A percentile compares a stretch with the other conserved stretches of the same genome.
Conservation (phyloP, 2,888 invertebrate species). For the Neria commutata region DNA sequence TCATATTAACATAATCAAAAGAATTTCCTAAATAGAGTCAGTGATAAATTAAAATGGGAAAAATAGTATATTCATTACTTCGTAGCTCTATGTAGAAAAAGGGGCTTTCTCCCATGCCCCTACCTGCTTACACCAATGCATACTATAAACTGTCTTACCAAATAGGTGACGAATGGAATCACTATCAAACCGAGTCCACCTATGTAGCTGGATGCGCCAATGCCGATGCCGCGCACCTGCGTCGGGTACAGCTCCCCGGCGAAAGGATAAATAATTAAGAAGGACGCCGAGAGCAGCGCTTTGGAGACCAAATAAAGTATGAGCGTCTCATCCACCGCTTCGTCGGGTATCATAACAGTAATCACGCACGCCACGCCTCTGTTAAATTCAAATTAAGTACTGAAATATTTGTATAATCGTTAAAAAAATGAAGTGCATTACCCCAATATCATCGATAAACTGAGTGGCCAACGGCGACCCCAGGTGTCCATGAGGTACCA, state of each 20-base stretch:
- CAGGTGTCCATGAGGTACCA: constrained; percentile 89
- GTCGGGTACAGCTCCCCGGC: constrained; percentile 92
- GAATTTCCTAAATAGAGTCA: no score
- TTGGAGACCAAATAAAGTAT: constrained; percentile 82
- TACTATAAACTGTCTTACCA: constrained; percentile 74
- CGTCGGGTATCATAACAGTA: constrained; percentile 81
- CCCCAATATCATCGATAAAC: constrained; percentile 82
- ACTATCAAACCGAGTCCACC: constrained; percentile 87
- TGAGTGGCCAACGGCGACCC: constrained; percentile 88
- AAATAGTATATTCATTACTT: no score
- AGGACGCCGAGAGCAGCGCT: constrained; percentile 88
- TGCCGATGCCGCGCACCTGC: constrained; percentile 85
- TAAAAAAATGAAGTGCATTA: constrained; percentile 71
- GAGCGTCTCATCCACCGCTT: constrained; percentile 76
- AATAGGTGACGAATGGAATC: constrained; percentile 88
- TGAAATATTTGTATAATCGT: constrained; percentile 68
- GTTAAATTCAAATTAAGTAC: background rate
- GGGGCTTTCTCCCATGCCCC: no score
- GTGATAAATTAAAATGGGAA: no score
- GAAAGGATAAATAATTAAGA: constrained; percentile 90
- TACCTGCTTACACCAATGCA: no score
- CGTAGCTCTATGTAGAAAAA: no score
- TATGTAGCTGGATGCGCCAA: constrained; percentile 89
- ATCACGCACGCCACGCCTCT: constrained; percentile 85
- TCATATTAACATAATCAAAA: no score